Conservation (phyloP, 2,797 vertebrate species). For the Sarcoramphus papa region DNA sequence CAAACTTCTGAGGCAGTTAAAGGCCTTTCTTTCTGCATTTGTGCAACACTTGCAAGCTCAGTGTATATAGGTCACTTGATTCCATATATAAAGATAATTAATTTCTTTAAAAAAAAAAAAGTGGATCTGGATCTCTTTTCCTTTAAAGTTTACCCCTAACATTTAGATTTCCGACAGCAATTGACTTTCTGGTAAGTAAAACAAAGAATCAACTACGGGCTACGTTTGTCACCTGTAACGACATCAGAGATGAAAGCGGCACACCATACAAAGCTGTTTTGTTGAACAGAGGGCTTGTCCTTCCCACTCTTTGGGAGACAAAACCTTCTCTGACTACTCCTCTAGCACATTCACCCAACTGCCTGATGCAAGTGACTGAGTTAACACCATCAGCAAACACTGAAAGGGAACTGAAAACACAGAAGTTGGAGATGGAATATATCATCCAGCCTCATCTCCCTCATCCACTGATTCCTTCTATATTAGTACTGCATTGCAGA, state of each 20-base stretch:
- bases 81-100: neutral
- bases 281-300: neutral
- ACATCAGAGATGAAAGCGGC: neutral
- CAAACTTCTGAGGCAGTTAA: neutral
- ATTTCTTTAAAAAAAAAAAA: neutral
- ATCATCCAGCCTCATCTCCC: neutral
- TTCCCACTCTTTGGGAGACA: neutral
- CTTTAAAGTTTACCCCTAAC: neutral
- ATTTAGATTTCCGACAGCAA: neutral
- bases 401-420: neutral
- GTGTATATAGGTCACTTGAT: neutral
- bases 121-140: neutral
- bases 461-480: neutral
- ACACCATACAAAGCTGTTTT: neutral
- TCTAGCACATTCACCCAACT: neutral
- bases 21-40: neutral
- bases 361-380: neutral
- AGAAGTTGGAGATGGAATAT: neutral
- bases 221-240: neutral
- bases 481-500: constrained; percentile 39
- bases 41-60: neutral
- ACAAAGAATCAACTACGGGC: neutral
- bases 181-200: neutral
- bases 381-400: neutral
- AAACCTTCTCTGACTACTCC: neutral